Percentiles rank a stretch among this genome's conserved stretches.
These are phyloP conservation scores for Aurelia aurita complex sp. Pacific DNA, from an alignment of 30 jellyfish, hydroid and myxozoan species.

Conservation along the genomic window DNA sequence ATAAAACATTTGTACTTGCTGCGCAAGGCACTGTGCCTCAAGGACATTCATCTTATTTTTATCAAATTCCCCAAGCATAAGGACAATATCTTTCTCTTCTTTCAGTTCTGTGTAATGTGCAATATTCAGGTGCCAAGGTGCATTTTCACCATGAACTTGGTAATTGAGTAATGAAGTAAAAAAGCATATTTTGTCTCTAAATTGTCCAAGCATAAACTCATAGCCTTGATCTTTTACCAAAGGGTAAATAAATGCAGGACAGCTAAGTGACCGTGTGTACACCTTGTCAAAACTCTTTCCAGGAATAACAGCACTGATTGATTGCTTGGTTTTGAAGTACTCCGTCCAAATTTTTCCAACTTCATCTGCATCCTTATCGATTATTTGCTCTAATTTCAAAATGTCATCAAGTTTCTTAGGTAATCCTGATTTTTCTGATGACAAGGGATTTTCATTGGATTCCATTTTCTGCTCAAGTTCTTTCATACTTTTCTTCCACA, in stretches of 20 bases:
- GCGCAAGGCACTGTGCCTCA: conserved; percentile 97
- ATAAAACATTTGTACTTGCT: conserved; percentile 82
- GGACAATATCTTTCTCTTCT: conserved; percentile 81
- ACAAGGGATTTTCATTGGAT: neutral
- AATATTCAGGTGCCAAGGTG: conserved; percentile 92
- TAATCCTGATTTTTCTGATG: conserved; percentile 42
- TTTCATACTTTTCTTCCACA: conserved; percentile 52
- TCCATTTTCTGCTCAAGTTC: conserved; percentile 44
- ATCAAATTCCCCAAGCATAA: conserved; percentile 86
- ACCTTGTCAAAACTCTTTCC: conserved; percentile 52
- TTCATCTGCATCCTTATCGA: conserved; percentile 52
- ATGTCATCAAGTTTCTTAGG: conserved; percentile 64
- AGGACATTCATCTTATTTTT: conserved; percentile 44
- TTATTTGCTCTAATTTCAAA: conserved; percentile 50
- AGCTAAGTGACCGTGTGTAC: conserved; percentile 42
- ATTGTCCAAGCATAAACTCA: conserved; percentile 87
- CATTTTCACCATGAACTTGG: conserved; percentile 93
- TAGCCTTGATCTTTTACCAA: conserved; percentile 81
- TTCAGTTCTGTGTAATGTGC: conserved; percentile 82
- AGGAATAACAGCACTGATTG: conserved; percentile 83
- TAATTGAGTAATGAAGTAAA: conserved; percentile 81
- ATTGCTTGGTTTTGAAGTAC: conserved; percentile 62
- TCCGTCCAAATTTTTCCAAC: conserved; percentile 82
- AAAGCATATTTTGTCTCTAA: conserved; percentile 63
- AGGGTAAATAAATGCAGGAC: conserved; percentile 85